Base-by-base conservation (phyloP, 2,888 invertebrate genomes). In the Sturmia bella region DNA sequence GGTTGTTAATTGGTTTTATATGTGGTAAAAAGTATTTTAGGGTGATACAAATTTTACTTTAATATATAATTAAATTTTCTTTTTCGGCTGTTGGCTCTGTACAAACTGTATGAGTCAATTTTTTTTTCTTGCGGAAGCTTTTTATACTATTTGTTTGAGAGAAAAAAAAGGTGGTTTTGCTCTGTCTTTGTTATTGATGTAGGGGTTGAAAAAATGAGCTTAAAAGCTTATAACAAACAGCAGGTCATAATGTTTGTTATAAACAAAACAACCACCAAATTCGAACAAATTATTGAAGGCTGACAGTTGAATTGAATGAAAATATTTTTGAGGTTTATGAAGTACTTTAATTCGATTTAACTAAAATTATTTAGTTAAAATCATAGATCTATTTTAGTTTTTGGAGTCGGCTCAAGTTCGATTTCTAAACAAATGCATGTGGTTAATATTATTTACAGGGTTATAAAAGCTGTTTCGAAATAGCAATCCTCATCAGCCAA, bases 101-200 rank as follows among this genome's bases (percentile, higher is more conserved):
- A 69, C 52, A 77, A 77, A 75, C 41, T 82, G 74, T 70, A 78
- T 82, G 82, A 82, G 82, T 82, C 77, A 77, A 81, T 57, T 27
- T 59, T 21, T 43, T 68, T 69, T 78, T 27, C 39, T 66, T 73
- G 68, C 73, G 17, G 13, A 48, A 21, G 27, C 48, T 50, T 76
- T 68, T 73, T 15, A 17, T 64, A 4, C 37, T 27, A 57, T 43
- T 61, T 57, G 21, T 39, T 56, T 69, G 24, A 27, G 21, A 56
- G 27, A 50, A 76, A 77, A 56, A 32, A 43, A 24, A 15, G 57
- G 59, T 52, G 13, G 54, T 32, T n/a, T 11, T 63, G 72, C 17
- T 13, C 19, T 63, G 48, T 69, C 48, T 68, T 50, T 41, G 15
- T 19, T 32, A 41, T 21, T 72, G 9, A 54, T 24, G n/a, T 57